These are phyloP conservation scores for Enoplosus armatus DNA, from an alignment of 2,797 vertebrate species.

Conservation along the genomic window DNA sequence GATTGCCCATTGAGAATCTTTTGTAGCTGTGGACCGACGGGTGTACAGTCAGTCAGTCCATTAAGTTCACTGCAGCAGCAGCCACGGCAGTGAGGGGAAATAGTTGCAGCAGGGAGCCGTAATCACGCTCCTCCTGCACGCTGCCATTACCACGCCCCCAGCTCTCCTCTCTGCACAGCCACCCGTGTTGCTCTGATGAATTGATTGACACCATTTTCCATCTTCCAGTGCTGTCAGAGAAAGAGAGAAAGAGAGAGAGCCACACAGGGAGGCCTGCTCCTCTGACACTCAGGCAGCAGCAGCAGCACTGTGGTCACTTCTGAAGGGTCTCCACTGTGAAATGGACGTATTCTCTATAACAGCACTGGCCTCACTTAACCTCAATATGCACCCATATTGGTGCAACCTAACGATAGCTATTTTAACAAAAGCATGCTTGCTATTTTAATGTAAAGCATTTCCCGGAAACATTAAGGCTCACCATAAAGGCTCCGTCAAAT, in stretches of 20 bases:
- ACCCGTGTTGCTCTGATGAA: conserved; percentile 82
- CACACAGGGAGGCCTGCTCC: conserved; percentile 60
- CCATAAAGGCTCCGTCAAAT: conserved; percentile 28
- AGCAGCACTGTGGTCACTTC: conserved; percentile 63
- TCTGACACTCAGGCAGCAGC: conserved; percentile 47
- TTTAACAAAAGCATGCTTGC: not conserved
- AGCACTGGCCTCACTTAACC: conserved; percentile 39
- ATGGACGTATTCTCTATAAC: conserved; percentile 29
- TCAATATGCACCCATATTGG: not conserved
- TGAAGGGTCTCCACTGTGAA: conserved; percentile 56
- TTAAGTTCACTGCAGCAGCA: conserved; percentile 69
- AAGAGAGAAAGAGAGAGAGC: conserved; percentile 59
- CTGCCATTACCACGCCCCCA: conserved; percentile 66
- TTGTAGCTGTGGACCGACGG: conserved; percentile 19
- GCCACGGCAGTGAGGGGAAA: conserved; percentile 46
- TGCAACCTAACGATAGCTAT: not conserved
- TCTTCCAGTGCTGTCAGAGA: conserved; percentile 79
- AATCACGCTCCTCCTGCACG: conserved; percentile 71
- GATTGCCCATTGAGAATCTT: conserved; percentile 21
- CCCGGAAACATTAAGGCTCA: not conserved
- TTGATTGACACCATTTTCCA: conserved; percentile 87
- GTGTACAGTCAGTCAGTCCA: conserved; percentile 57
- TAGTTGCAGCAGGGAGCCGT: conserved; percentile 68
- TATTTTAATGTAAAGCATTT: not conserved
- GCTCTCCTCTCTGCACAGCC: conserved; percentile 72